These are phyloP conservation scores for Colostygia pectinataria DNA, from an alignment of 2,888 invertebrate species.

Conservation along the genomic window DNA sequence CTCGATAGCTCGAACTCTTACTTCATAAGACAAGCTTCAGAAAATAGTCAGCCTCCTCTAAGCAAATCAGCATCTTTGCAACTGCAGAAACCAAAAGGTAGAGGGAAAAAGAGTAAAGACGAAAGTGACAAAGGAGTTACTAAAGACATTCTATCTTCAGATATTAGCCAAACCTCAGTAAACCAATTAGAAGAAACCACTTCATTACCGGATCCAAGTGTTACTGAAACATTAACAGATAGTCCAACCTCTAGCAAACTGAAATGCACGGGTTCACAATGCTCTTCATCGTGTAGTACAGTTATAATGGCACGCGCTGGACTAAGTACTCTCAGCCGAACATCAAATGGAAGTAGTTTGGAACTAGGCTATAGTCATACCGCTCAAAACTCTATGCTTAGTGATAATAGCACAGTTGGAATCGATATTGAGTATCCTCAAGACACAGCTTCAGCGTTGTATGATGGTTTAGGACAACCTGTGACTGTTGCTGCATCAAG, in stretches of 20 bases:
- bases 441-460: constrained; percentile 84
- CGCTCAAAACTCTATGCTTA: constrained; percentile 91
- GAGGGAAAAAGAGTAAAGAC: constrained; percentile 60
- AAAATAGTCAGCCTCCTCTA: constrained; percentile 56
- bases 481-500: constrained; percentile 87
- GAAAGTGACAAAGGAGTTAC: constrained; percentile 49
- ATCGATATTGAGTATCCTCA: constrained; percentile 85
- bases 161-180: constrained; percentile 45
- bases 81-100: constrained; percentile 60
- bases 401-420: constrained; percentile 87
- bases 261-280: constrained; percentile 90
- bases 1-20: constrained; percentile 84
- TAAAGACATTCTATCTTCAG: constrained; percentile 50
- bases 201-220: constrained; percentile 69
- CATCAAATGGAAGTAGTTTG: constrained; percentile 91
- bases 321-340: constrained; percentile 81
- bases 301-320: constrained; percentile 87
- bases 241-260: constrained; percentile 83
- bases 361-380: constrained; percentile 94
- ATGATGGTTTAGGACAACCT: constrained; percentile 75
- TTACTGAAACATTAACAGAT: constrained; percentile 76
- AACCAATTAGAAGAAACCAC: constrained; percentile 60
- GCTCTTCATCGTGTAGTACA: constrained; percentile 93
- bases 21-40: constrained; percentile 59
- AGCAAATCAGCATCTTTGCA: constrained; percentile 69